Conservation (phyloP, 2,113 vertebrate genomes). For the Panthera tigris region DNA sequence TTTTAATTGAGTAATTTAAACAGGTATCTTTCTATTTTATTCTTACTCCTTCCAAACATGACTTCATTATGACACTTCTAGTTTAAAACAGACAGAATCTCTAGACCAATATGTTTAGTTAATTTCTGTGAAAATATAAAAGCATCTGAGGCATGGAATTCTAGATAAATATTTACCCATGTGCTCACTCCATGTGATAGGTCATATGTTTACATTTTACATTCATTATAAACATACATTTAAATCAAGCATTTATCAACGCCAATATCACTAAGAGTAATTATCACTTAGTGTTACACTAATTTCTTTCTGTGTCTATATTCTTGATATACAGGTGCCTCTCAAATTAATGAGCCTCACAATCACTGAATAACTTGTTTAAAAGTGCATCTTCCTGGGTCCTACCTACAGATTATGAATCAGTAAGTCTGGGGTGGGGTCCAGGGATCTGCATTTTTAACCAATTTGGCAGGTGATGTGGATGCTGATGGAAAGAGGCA, state of each 20-base stretch:
- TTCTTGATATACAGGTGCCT: background rate
- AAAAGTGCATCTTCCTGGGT: background rate
- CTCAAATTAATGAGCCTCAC: background rate
- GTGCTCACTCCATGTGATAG: background rate
- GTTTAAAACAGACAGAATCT: slow-evolving; percentile 33
- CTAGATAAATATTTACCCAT: background rate
- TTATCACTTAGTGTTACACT: background rate
- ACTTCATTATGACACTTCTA: slow-evolving; percentile 49
- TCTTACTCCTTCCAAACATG: slow-evolving; percentile 26
- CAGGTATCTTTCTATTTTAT: slow-evolving; percentile 5
- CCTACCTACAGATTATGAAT: background rate
- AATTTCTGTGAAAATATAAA: slow-evolving; percentile 51
- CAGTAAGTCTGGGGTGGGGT: background rate
- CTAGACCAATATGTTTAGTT: slow-evolving; percentile 51
- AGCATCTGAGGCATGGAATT: background rate
- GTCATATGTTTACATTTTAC: slow-evolving; percentile 9
- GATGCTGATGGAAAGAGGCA: background rate
- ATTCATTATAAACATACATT: background rate
- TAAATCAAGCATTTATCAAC: slow-evolving; percentile 6
- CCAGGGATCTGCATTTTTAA: background rate
- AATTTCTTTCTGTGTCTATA: background rate
- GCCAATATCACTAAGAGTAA: background rate
- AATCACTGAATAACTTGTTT: background rate
- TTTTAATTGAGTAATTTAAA: slow-evolving; percentile 13
- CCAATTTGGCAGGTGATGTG: background rate